Base-by-base conservation (phyloP, 2,888 invertebrate genomes). In the Spisula subtruncata region DNA sequence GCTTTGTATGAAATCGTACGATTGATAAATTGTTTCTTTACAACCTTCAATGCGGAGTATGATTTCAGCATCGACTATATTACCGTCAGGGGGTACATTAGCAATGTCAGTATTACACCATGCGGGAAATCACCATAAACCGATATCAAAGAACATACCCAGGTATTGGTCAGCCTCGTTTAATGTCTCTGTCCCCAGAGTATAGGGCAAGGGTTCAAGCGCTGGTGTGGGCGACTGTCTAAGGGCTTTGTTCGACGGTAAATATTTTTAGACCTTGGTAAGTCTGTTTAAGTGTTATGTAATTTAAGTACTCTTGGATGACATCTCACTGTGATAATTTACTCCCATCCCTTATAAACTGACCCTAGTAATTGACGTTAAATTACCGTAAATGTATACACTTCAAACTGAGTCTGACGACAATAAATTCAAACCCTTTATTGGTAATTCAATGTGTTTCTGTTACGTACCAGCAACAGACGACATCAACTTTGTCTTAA, bases 201-300 rank as follows among this genome's bases (percentile, higher is more conserved):
- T 18, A 75, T 75, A 29, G 35, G 25, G 60, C n/a, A 75, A 75
- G 32, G 75, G 75, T 32, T 75, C 75, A 75, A 35, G 18, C 75
- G 75, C 18, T 12, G 16, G 75, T 18, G 75, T 75, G 35, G 75
- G 75, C 75, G 75, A 35, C 18, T 18, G 75, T 32, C 35, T 75
- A 75, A 25, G 75, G 32, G 75, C 18, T 75, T 75, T 75, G 75
- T 75, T 18, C 32, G 10, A 32, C 10, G 14, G 29, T 75, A 75
- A 16, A 75, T 75, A 75, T 75, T 75, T 75, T 75, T 75, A 75
- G 75, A 75, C 5, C 75, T 75, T 75, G 29, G 75, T 75, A 75
- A 75, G 75, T 75, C 75, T 75, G 1, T 35, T 75, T 35, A 35
- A 2, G 14, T 32, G 75, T 75, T 75, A 75, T 75, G 32, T 14